A percentile compares a stretch with the other conserved stretches of the same genome.
phyloP scores from a whole-genome alignment of 2,888 invertebrate genomes.

The Amiota mariae region DNA sequence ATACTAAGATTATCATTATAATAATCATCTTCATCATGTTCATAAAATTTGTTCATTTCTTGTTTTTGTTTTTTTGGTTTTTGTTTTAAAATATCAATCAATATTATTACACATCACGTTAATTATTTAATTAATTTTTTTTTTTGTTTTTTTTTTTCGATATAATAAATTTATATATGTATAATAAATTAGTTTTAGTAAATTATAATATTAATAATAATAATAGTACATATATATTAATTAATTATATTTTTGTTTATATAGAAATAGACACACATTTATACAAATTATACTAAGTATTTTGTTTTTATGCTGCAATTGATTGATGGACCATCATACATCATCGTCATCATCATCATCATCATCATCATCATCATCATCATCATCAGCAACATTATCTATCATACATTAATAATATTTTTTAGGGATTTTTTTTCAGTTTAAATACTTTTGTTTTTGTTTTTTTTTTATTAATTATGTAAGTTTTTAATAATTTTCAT shows the following conservation, averaged over 20 bases:
- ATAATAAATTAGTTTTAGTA: conserved; percentile 62
- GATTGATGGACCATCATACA: conserved; percentile 32
- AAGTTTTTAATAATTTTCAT: too few relatives aligned
- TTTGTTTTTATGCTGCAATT: conserved; percentile 44
- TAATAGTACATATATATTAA: conserved; percentile 53
- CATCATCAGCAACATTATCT: conserved; percentile 25
- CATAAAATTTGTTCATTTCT: conserved; percentile 56
- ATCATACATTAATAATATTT: conserved; percentile 26
- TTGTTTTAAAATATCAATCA: conserved; percentile 68
- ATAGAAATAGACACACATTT: conserved; percentile 72
- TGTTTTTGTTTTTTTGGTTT: too few relatives aligned
- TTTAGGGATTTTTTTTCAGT: conserved; percentile 43
- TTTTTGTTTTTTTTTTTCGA: conserved; percentile 23
- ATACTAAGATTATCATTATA: conserved; percentile 25
- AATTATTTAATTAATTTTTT: conserved; percentile 57
- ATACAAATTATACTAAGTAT: conserved; percentile 71
- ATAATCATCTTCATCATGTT: conserved; percentile 44
- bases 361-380: not conserved
- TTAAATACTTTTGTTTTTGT: conserved; percentile 33
- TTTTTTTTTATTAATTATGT: conserved; percentile 54
- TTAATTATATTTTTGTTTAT: conserved; percentile 42
- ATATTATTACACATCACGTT: conserved; percentile 70
- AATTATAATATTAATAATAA: conserved; percentile 14
- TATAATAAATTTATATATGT: conserved; percentile 62
- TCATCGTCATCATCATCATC: too few relatives aligned